These are phyloP conservation scores for Cheilosia grossa DNA, from an alignment of 2,888 invertebrate species.

Conservation along the genomic window DNA sequence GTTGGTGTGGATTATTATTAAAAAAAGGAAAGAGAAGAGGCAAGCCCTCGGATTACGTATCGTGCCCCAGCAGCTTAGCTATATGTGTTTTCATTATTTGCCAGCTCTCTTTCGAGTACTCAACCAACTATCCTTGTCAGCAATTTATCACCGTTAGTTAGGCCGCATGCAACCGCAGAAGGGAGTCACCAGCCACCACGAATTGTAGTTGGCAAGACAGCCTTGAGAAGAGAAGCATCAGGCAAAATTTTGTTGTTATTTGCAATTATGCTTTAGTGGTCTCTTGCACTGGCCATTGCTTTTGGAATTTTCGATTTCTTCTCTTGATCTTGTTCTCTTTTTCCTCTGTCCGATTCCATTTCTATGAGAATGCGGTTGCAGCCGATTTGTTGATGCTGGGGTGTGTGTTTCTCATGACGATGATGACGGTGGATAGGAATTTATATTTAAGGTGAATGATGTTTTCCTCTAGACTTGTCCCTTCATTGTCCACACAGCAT, in stretches of 20 bases:
- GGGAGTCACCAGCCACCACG: constrained; percentile 17
- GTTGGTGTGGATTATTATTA: constrained; percentile 16
- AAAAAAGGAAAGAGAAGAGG: constrained; percentile 29
- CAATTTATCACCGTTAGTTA: constrained; percentile 74
- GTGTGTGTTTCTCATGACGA: constrained; percentile 36
- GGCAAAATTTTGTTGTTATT: constrained; percentile 35
- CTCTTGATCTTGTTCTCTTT: constrained; percentile 28
- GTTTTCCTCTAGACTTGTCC: constrained; percentile 51
- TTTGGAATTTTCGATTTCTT: constrained; percentile 44
- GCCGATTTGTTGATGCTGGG: constrained; percentile 25
- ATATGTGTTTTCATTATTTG: constrained; percentile 13
- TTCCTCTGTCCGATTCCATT: constrained; percentile 39
- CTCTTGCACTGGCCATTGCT: constrained; percentile 43
- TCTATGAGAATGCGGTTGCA: constrained; percentile 58
- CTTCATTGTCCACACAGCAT: constrained; percentile 15
- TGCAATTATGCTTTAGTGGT: constrained; percentile 58
- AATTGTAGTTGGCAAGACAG: constrained; percentile 61
- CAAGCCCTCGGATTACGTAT: constrained; percentile 22
- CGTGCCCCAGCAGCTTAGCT: constrained; percentile 35
- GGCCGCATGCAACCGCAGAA: constrained; percentile 40
- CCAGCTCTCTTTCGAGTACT: constrained; percentile 45
- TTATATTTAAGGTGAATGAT: constrained; percentile 67
- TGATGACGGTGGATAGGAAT: constrained; percentile 63
- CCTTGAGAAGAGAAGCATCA: constrained; percentile 66
- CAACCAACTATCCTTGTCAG: constrained; percentile 52